These are phyloP conservation scores for Opisthograptis luteolata DNA, from an alignment of 2,888 invertebrate species.

Conservation along the genomic window DNA sequence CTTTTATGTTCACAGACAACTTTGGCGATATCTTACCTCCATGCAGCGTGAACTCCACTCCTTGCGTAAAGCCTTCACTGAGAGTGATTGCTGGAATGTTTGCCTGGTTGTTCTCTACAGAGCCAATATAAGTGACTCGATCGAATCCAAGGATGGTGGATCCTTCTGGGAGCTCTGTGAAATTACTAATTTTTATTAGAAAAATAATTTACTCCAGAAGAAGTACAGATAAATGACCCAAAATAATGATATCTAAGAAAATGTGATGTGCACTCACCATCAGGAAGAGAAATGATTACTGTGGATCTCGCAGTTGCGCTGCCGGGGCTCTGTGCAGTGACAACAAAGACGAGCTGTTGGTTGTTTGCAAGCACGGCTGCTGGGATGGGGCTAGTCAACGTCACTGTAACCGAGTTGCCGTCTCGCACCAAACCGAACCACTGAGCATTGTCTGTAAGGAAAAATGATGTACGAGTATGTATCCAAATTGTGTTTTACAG, in stretches of 20 bases:
- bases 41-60: constrained; percentile 38
- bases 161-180: constrained; percentile 5
- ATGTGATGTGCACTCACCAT: not conserved
- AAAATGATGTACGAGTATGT: not conserved
- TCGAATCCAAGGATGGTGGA: constrained; percentile 38
- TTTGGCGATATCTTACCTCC: constrained; percentile 45
- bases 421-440: constrained; percentile 30
- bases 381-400: constrained; percentile 36
- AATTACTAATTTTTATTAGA: not conserved
- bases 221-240: no score
- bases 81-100: constrained; percentile 39
- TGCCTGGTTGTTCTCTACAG: constrained; percentile 30
- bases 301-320: constrained; percentile 34
- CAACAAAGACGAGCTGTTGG: constrained; percentile 38
- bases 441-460: constrained; percentile 23
- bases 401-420: constrained; percentile 30
- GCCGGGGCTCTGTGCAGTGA: constrained; percentile 32
- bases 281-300: constrained; percentile 34
- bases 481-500: not conserved
- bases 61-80: constrained; percentile 37
- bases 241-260: no score
- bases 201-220: not conserved
- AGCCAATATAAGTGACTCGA: constrained; percentile 38
- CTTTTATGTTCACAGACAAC: no score
- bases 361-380: constrained; percentile 33